These are phyloP conservation scores for Anaspis maculata DNA, from an alignment of 2,888 invertebrate species.

Conservation along the genomic window DNA sequence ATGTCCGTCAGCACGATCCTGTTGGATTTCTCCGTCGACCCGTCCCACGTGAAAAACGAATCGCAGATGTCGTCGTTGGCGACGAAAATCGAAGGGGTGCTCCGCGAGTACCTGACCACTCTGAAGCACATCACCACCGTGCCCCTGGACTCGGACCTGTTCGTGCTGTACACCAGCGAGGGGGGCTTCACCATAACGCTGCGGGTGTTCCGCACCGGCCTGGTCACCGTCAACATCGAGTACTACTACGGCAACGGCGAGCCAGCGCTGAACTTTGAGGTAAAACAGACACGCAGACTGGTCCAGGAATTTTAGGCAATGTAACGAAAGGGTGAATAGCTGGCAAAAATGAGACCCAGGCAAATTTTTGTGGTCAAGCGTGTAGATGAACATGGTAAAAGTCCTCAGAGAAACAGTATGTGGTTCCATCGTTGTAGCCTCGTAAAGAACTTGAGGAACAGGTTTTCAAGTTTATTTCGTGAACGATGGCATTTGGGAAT, in stretches of 20 bases:
- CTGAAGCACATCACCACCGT: constrained; percentile 61
- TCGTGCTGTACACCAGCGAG: constrained; percentile 63
- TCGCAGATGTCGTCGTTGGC: constrained; percentile 58
- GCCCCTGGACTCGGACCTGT: constrained; percentile 59
- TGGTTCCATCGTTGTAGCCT: too few species aligned
- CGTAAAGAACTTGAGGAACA: too few species aligned
- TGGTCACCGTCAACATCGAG: constrained; percentile 75
- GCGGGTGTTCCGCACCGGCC: constrained; percentile 65
- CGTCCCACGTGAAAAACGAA: constrained; percentile 57
- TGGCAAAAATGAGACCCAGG: too few species aligned
- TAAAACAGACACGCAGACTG: too few species aligned
- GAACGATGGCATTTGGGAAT: too few species aligned
- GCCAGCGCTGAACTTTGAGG: constrained; percentile 67
- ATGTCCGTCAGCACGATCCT: constrained; percentile 77
- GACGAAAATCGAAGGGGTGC: constrained; percentile 58
- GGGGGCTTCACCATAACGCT: constrained; percentile 61
- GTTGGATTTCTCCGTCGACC: constrained; percentile 70
- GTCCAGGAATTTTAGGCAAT: too few species aligned
- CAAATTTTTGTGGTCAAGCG: too few species aligned
- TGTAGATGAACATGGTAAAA: too few species aligned
- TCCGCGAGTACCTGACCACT: constrained; percentile 64
- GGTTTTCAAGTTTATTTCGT: too few species aligned
- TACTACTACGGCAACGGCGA: constrained; percentile 55
- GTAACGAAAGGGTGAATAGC: too few species aligned
- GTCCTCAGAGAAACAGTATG: too few species aligned